phyloP scores from a whole-genome alignment of 2,113 vertebrate genomes.

The Phyllopteryx taeniolatus region DNA sequence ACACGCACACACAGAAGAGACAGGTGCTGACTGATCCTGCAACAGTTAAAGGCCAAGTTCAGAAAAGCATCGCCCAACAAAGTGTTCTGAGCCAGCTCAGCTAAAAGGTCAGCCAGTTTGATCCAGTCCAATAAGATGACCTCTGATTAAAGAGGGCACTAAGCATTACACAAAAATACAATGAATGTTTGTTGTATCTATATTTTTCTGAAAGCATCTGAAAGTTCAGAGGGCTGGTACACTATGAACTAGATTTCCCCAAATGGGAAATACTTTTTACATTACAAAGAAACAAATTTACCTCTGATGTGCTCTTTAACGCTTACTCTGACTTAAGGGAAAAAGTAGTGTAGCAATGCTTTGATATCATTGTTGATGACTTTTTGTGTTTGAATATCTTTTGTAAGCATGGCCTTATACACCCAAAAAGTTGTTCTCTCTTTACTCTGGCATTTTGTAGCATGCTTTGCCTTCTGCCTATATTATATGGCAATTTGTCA shows the following conservation, averaged over 20 bases:
- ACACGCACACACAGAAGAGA: conserved; percentile 17
- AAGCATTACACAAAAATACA: conserved; percentile 34
- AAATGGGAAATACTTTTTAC: not conserved
- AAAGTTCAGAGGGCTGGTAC: not conserved
- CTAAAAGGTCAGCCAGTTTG: conserved; percentile 68
- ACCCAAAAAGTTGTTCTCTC: conserved; percentile 39
- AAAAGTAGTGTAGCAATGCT: not conserved
- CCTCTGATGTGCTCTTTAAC: not conserved
- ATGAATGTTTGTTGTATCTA: not conserved
- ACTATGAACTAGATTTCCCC: too few relatives aligned
- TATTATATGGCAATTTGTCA: conserved; percentile 72
- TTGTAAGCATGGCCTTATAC: not conserved
- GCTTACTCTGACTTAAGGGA: not conserved
- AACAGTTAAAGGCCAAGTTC: conserved; percentile 35
- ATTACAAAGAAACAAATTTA: not conserved
- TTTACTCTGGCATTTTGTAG: conserved; percentile 56
- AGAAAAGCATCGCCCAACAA: conserved; percentile 47
- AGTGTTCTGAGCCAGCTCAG: conserved; percentile 50
- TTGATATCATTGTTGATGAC: not conserved
- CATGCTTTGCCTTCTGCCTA: conserved; percentile 44
- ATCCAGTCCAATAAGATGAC: conserved; percentile 61
- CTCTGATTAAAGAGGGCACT: conserved; percentile 49
- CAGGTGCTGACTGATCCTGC: conserved; percentile 57
- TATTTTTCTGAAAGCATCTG: conserved; percentile 20
- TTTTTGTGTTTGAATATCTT: not conserved